Conservation (phyloP, 1,140 invertebrate genomes). For the Drosophila asahinai region DNA sequence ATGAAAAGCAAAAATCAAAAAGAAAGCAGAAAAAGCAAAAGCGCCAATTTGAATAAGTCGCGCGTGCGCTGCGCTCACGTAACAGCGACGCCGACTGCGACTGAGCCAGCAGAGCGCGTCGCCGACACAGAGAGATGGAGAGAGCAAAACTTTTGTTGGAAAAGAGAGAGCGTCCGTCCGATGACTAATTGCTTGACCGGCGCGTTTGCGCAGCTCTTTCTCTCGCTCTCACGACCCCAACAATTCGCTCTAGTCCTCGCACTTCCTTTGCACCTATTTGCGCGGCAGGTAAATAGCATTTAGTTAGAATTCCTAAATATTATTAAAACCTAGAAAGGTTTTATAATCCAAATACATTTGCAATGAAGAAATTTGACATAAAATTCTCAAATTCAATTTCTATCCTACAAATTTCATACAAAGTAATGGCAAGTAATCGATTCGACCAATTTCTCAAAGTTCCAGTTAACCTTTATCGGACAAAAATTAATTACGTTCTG, state of each 20-base stretch:
- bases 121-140: slow-evolving; percentile 5
- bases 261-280: slow-evolving; percentile 11
- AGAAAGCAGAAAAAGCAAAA: slow-evolving; percentile 63
- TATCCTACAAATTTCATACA: no score
- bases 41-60: slow-evolving; percentile 68
- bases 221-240: slow-evolving; percentile 4
- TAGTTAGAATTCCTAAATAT: no score
- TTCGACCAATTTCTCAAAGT: no score
- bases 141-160: slow-evolving; percentile 16
- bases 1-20: slow-evolving; percentile 59
- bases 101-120: slow-evolving; percentile 21
- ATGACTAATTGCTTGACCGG: slow-evolving; percentile 55
- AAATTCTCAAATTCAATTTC: no score
- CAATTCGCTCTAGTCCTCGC: slow-evolving; percentile 7
- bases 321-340: neutral
- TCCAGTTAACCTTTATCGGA: no score
- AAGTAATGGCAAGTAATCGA: no score
- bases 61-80: slow-evolving; percentile 71
- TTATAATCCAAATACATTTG: neutral
- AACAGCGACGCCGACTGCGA: slow-evolving; percentile 45
- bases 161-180: slow-evolving; percentile 12
- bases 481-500: no score
- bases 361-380: no score
- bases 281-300: neutral
- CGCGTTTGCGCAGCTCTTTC: slow-evolving; percentile 41